Base-by-base conservation (phyloP, 2,797 vertebrate genomes). In the Pangasius djambal region DNA sequence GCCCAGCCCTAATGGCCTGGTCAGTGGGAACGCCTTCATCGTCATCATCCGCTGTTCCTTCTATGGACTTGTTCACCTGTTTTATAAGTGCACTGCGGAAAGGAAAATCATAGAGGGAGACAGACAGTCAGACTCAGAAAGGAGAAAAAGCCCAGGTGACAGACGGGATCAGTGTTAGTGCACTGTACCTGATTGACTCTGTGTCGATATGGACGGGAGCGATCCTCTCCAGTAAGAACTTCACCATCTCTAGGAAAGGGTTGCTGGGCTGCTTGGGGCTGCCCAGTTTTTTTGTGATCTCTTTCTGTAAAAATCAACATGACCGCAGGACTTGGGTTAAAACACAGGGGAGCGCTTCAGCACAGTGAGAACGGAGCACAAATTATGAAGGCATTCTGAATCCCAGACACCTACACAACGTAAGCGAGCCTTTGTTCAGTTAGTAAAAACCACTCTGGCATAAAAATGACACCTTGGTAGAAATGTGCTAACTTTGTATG, bases 241-340 rank as follows among this genome's bases (percentile, higher is more conserved):
- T 99, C 70, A 99, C 98, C 98, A 99, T 99, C 94, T 99, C 98
- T 93, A 99, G 93, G 93, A 99, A 99, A 0, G 98, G 98, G 92
- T 99, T 99, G 92, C 97, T 99, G 92, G 98, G 98, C 87, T 99
- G 98, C 92, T 99, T 99, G 90, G 98, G 98, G 91, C 98, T 99
- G 84, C 98, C 97, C 25, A 99, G 93, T 93, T 99, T 99, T 95
- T 99, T 99, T 16, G 98, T 99, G 94, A 99, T 97, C 95, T 99
- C 98, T 94, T 97, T 96, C 98, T 99, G 95, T 89, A 94, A 72
- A 70, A 59, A 57, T 10, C 15, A 34, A 57, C n/a, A 79, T 0
- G 52, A 55, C 13, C 16, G 10, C 48, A 55, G 1, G 22, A 16
- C 25, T 34, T 10, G 7, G 50, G 75, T 79, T 20, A 31, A 79